A percentile compares a stretch with the other conserved stretches of the same genome.
Conservation (phyloP, 2,113 vertebrate species). For the Heteronetta atricapilla region DNA sequence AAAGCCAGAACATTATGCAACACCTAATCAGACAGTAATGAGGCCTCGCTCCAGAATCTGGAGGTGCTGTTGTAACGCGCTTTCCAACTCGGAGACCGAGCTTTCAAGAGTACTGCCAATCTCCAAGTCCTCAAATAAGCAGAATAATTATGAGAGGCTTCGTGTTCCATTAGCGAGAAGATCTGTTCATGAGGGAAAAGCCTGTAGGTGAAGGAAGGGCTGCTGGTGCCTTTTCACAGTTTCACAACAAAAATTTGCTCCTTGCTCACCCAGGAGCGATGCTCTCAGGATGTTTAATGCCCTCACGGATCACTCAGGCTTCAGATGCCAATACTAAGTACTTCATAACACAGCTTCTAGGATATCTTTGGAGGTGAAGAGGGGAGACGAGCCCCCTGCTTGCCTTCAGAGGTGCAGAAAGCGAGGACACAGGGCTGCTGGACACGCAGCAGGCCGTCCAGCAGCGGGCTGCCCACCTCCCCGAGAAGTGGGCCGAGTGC, state of each 20-base stretch:
- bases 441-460: rapidly evolving
- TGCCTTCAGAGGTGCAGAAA: rapidly evolving
- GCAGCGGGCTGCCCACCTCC: neutral
- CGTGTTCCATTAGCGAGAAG: rapidly evolving
- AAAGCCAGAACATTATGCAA: neutral
- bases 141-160: neutral
- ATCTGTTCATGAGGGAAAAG: neutral
- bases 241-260: neutral
- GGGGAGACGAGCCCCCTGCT: rapidly evolving
- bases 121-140: rapidly evolving
- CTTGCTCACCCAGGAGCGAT: neutral
- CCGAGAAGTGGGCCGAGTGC: neutral
- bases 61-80: neutral
- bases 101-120: neutral
- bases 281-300: rapidly evolving
- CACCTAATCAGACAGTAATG: neutral
- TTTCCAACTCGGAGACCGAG: neutral
- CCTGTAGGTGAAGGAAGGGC: neutral
- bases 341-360: neutral
- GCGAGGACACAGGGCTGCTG: too few relatives aligned
- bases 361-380: neutral
- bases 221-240: rapidly evolving
- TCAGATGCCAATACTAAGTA: rapidly evolving
- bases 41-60: neutral
- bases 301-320: neutral